Evolutionary conservation across 1,140 invertebrate genomes (phyloP), one percentile per base, ranked within the genome.

Genomic region (Asbolus verrucosus): DNA sequence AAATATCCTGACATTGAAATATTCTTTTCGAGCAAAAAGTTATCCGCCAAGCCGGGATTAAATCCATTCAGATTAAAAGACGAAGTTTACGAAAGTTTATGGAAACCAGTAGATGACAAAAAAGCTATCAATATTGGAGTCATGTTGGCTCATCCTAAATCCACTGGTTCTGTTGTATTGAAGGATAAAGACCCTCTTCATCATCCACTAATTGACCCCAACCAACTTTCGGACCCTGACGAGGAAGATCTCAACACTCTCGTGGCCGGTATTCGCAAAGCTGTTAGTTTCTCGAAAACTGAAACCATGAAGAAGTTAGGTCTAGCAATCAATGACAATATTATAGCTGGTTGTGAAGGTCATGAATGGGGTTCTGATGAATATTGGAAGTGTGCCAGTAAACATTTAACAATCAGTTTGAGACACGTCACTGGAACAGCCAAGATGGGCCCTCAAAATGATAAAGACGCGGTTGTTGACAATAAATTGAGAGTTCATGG

Each of bases 141-240:
- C 0, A 90, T 92, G 78, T 78, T 93, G 0, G 85, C 93, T 6
- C 85, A 91, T 77, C 93, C 94, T 0, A 87, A 90, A 78, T 89
- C 87, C n/a, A 79, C 79, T 18, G 90, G 90, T n/a, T 77, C 78
- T 50, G 61, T 92, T 5, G 82, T 83, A 73, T 78, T 92, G 8
- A 83, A 81, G 61, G 80, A 82, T 61, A 81, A 73, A 24, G 84
- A 92, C 81, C 90, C 90, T 1, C 83, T 84, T 14, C 84, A 86
- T 65, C 84, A 86, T 75, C 92, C 92, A 0, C 73, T 85, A 6
- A 86, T 93, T 63, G 83, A 89, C 76, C 86, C 89, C 1, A 89
- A 89, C 70, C 90, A 88, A 78, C 82, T 90, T 6, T 82, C 82
- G 0, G 82, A 87, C 69, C 75, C 76, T 3, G 80, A 80, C 14